These are phyloP conservation scores for Drosophila hamatofila DNA, from an alignment of 2,888 invertebrate species.

Conservation along the genomic window DNA sequence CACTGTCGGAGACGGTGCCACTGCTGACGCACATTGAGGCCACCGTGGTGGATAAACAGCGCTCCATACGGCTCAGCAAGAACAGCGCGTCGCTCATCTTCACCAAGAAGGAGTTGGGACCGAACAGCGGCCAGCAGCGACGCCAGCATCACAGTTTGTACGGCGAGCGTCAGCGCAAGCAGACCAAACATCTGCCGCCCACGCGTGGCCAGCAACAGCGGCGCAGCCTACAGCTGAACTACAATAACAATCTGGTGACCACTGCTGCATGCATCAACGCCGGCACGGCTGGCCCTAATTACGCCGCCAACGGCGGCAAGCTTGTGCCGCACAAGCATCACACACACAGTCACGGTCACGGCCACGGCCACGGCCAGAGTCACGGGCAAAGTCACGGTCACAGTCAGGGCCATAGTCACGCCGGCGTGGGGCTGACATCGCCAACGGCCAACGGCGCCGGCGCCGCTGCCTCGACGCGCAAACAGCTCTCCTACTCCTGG, in stretches of 20 bases:
- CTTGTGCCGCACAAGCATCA: constrained; percentile 75
- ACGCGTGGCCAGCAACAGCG: constrained; percentile 79
- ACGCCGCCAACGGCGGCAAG: constrained; percentile 48
- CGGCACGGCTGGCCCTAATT: constrained; percentile 61
- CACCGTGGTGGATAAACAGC: constrained; percentile 80
- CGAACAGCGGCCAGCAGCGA: constrained; percentile 33
- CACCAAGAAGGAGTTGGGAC: constrained; percentile 81
- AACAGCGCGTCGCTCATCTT: constrained; percentile 85
- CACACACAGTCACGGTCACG: constrained; percentile 26
- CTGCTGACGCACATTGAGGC: constrained; percentile 83
- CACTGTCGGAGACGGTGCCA: constrained; percentile 84
- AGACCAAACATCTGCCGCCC: constrained; percentile 70
- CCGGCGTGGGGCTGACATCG: constrained; percentile 48
- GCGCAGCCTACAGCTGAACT: constrained; percentile 83
- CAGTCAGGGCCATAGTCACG: constrained; percentile 31
- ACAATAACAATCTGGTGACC: constrained; percentile 81
- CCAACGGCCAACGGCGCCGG: constrained; percentile 50
- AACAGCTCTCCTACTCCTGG: constrained; percentile 85
- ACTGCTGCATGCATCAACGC: constrained; percentile 61
- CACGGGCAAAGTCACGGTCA: constrained; percentile 35
- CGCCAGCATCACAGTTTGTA: constrained; percentile 72
- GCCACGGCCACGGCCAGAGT: constrained; percentile 25
- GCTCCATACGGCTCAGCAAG: constrained; percentile 83
- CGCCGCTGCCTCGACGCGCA: constrained; percentile 81
- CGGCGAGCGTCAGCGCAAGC: constrained; percentile 60